Percentiles rank a stretch among this genome's conserved stretches.
phyloP scores from a whole-genome alignment of 1,140 invertebrate genomes.

The Rhynchophorus ferrugineus region DNA sequence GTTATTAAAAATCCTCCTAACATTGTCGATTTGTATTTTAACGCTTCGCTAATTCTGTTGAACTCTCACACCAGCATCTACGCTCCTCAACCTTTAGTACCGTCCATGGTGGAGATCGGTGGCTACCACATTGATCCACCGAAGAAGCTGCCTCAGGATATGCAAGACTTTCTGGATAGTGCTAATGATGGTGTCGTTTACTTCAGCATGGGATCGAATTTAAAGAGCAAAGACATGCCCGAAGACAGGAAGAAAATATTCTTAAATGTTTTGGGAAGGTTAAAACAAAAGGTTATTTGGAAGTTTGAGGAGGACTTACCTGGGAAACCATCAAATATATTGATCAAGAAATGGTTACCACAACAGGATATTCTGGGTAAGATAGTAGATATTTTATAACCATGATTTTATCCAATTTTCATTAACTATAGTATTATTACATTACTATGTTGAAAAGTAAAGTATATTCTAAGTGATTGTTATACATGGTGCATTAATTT shows the following conservation, averaged over 20 bases:
- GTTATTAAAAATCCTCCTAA: conserved; percentile 42
- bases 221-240: conserved; percentile 44
- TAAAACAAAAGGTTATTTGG: conserved; percentile 48
- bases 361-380: conserved; percentile 61
- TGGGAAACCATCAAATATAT: conserved; percentile 51
- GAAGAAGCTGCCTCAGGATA: conserved; percentile 40
- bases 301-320: conserved; percentile 57
- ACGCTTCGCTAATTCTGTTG: conserved; percentile 46
- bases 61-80: conserved; percentile 51
- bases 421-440: too few species aligned
- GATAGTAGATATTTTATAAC: neutral
- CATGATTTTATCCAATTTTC: too few species aligned
- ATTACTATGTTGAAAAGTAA: too few species aligned
- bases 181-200: conserved; percentile 47
- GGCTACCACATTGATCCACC: conserved; percentile 43
- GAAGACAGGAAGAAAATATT: conserved; percentile 29
- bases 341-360: conserved; percentile 58
- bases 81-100: conserved; percentile 46
- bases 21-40: conserved; percentile 43
- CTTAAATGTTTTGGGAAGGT: conserved; percentile 32
- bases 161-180: conserved; percentile 43
- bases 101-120: conserved; percentile 48
- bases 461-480: too few species aligned
- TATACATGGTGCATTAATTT: too few species aligned
- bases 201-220: conserved; percentile 50